Conservation (phyloP, 2,113 vertebrate genomes). For the Trogon melanurus region DNA sequence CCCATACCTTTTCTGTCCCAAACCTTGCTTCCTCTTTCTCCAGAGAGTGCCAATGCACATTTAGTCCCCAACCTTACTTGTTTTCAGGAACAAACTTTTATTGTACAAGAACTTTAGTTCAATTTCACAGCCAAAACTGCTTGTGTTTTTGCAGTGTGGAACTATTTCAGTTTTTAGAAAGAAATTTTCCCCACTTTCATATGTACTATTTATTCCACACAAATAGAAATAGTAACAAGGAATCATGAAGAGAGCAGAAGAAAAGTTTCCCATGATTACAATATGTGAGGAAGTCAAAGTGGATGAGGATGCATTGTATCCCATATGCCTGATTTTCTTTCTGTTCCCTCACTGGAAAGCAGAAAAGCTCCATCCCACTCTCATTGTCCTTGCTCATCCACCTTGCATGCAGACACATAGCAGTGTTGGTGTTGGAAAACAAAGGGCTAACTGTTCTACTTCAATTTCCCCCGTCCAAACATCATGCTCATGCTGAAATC, state of each 20-base stretch:
- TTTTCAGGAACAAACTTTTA: neutral
- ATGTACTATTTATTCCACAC: neutral
- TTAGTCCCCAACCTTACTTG: neutral
- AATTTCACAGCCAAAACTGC: neutral
- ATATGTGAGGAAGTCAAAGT: neutral
- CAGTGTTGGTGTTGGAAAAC: neutral
- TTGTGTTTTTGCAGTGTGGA: neutral
- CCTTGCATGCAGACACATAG: neutral
- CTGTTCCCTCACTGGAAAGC: neutral
- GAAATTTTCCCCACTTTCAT: neutral
- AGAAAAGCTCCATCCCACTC: neutral
- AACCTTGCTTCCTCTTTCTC: neutral
- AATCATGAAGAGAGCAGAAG: neutral
- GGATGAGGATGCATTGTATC: neutral
- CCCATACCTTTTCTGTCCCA: neutral
- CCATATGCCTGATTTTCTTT: neutral
- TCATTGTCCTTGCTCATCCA: neutral
- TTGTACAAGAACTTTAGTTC: neutral
- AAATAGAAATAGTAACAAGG: neutral
- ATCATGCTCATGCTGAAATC: accelerated
- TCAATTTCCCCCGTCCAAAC: neutral
- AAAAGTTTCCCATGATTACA: neutral
- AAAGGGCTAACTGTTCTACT: neutral
- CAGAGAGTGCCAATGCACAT: neutral
- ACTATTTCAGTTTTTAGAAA: neutral